Percentiles rank a stretch among this genome's conserved stretches.
Conservation (phyloP, 2,888 invertebrate species). For the Neoscelio sp. region DNA sequence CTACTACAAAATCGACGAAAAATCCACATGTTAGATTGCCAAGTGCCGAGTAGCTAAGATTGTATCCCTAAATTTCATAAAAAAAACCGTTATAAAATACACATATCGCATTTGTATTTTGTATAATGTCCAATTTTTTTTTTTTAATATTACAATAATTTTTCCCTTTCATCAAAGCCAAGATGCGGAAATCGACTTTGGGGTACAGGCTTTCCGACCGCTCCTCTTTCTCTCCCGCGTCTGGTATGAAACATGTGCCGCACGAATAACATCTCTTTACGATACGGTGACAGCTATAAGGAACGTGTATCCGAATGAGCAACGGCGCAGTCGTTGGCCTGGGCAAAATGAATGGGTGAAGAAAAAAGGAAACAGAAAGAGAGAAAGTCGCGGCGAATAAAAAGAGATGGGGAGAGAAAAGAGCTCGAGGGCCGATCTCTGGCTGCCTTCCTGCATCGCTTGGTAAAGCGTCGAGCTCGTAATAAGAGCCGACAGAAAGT, state of each 20-base stretch:
- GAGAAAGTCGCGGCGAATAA: constrained; percentile 2
- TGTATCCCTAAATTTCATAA: no score
- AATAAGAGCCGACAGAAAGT: constrained; percentile 78
- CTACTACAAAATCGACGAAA: no score
- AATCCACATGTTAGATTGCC: no score
- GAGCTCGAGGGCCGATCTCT: constrained; percentile 59
- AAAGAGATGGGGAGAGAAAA: constrained; percentile 32
- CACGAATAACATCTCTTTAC: constrained; percentile 48
- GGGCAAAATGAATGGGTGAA: constrained; percentile 57
- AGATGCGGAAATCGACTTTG: no score
- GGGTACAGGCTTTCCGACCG: no score
- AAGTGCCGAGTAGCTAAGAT: no score
- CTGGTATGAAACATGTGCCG: constrained; percentile 32
- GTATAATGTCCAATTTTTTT: no score
- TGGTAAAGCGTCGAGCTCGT: constrained; percentile 73
- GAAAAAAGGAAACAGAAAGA: constrained; percentile 41
- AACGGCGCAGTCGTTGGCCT: constrained; percentile 55
- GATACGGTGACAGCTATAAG: constrained; percentile 57
- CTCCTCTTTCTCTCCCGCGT: not conserved
- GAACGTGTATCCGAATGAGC: constrained; percentile 46
- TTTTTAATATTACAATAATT: no score
- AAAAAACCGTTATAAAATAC: no score
- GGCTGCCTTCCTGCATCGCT: constrained; percentile 62
- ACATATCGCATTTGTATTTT: no score
- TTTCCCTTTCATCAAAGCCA: no score